A percentile compares a stretch with the other conserved stretches of the same genome.
Conservation (phyloP, 2,113 vertebrate genomes). For the Eurystomus gularis region DNA sequence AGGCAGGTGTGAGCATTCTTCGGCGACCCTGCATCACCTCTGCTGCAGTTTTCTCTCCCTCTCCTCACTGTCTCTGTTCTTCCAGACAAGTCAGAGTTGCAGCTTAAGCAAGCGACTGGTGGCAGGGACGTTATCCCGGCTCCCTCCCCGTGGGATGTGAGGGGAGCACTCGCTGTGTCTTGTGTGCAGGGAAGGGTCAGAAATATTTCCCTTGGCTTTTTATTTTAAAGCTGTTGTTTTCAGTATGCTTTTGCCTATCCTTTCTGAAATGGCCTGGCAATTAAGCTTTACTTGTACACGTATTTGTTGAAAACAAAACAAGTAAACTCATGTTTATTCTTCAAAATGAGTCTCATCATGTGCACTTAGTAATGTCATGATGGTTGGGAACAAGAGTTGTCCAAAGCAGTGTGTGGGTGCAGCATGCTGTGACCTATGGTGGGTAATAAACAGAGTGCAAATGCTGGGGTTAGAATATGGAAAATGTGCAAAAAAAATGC, state of each 20-base stretch:
- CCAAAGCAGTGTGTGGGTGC: neutral
- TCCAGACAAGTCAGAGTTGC: neutral
- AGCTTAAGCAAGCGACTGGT: neutral
- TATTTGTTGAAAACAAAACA: neutral
- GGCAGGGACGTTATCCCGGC: neutral
- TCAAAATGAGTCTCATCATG: neutral
- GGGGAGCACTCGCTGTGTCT: neutral
- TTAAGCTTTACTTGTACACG: neutral
- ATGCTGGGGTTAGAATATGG: neutral
- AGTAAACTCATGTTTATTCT: neutral
- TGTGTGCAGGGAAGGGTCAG: neutral
- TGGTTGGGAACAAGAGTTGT: neutral
- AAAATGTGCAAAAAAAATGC: neutral
- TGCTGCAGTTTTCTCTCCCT: neutral
- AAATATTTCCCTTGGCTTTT: neutral
- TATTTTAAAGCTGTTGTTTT: neutral
- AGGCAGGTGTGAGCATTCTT: neutral
- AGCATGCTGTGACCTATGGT: neutral
- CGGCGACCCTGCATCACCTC: neutral
- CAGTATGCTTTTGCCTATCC: neutral
- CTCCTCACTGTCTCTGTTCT: neutral
- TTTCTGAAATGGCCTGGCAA: neutral
- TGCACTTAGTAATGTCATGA: neutral
- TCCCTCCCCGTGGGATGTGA: accelerated
- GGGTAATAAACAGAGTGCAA: neutral